Evolutionary conservation across 92 coral and sea anemone species (phyloP).

Genomic region (Micromussa lordhowensis): DNA sequence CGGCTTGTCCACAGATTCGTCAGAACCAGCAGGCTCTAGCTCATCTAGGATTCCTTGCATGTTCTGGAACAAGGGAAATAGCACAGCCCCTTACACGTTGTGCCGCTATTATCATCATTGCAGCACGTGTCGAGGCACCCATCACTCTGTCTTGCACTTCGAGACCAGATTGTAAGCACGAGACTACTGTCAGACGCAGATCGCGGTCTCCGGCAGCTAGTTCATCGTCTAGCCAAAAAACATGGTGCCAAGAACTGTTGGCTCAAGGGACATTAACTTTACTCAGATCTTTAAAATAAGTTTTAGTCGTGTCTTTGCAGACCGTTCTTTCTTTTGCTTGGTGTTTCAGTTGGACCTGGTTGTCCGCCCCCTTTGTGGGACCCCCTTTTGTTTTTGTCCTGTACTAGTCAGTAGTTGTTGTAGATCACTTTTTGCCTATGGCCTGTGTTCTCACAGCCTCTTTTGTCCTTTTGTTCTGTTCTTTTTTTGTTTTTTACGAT

Average conservation of each 20-base stretch:
- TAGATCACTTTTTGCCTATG: too few species aligned
- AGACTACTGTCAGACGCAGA: not conserved
- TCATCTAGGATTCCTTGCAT: not conserved
- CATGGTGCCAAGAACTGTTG: not conserved
- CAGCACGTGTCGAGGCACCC: slow-evolving; percentile 3
- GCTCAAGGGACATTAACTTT: not conserved
- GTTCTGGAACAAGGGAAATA: slow-evolving; percentile 6
- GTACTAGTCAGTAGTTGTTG: too few species aligned
- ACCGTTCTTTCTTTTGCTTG: too few species aligned
- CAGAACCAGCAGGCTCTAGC: not conserved
- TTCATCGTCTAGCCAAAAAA: not conserved
- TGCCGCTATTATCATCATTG: not conserved
- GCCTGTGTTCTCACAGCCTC: too few species aligned
- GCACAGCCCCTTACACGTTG: slow-evolving; percentile 1
- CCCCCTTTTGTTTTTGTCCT: too few species aligned
- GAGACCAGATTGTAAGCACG: not conserved
- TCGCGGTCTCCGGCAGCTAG: not conserved
- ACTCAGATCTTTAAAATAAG: not conserved
- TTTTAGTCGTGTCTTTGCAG: too few species aligned
- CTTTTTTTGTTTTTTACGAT: too few species aligned
- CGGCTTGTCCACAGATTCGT: not conserved
- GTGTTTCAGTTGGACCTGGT: too few species aligned
- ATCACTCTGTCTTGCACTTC: not conserved
- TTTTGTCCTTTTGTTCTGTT: too few species aligned
- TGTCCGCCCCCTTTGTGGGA: too few species aligned